Conservation (phyloP, 2,797 vertebrate species). For the Bryconaethiops microstoma region DNA sequence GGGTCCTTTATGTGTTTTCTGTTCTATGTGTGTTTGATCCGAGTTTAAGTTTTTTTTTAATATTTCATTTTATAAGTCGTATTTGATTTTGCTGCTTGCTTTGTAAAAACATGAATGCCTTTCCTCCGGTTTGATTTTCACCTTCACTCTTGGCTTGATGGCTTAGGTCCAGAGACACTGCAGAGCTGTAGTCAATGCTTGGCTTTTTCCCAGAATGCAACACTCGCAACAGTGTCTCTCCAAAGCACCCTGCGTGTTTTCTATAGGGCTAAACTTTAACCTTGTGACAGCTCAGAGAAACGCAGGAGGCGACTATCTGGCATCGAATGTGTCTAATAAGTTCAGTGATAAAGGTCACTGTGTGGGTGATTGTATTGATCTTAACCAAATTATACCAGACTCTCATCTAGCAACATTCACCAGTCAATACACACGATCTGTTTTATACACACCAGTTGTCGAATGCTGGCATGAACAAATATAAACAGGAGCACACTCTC, state of each 20-base stretch:
- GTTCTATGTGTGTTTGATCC: not conserved
- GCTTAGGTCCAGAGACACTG: not conserved
- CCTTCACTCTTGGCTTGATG: constrained; percentile 1
- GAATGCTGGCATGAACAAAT: not conserved
- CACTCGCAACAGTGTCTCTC: not conserved
- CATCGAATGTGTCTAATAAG: not conserved
- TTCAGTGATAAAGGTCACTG: not conserved
- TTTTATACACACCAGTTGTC: not conserved
- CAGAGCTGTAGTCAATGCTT: not conserved
- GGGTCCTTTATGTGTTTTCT: not conserved
- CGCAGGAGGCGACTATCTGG: not conserved
- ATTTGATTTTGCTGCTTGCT: not conserved
- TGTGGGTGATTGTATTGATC: not conserved
- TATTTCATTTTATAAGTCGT: not conserved
- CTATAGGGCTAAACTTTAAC: not conserved
- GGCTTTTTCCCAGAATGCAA: not conserved
- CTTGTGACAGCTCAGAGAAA: not conserved
- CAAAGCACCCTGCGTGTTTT: not conserved
- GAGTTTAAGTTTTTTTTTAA: not conserved
- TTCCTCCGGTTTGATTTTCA: not conserved
- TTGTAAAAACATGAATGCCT: not conserved
- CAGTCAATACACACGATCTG: not conserved
- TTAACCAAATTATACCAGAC: not conserved
- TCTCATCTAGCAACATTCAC: not conserved
- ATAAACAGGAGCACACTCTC: not conserved